A percentile compares a stretch with the other conserved stretches of the same genome.
Conservation (phyloP, 2,888 invertebrate genomes). For the Protophormia terraenovae region DNA sequence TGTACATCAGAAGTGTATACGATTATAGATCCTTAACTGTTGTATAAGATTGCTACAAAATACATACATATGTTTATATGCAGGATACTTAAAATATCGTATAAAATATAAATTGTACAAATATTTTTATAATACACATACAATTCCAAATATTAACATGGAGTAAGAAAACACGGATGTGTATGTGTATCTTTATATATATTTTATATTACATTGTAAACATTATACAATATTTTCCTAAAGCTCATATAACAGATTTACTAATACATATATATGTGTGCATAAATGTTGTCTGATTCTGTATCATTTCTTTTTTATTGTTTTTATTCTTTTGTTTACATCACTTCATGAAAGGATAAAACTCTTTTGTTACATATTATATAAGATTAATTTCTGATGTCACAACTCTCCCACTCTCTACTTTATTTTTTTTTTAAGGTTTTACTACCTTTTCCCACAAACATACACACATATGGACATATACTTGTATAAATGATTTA, state of each 20-base stretch:
- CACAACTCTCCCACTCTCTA: neutral
- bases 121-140: constrained; percentile 35
- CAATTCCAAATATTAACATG: neutral
- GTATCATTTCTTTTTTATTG: neutral
- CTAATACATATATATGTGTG: neutral
- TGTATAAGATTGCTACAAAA: constrained; percentile 9
- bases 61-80: neutral
- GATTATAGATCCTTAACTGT: constrained; percentile 14
- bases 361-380: constrained; percentile 51
- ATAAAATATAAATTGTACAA: constrained; percentile 37
- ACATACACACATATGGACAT: neutral
- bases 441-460: neutral
- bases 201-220: neutral
- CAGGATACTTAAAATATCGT: constrained; percentile 21
- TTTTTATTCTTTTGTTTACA: constrained; percentile 30
- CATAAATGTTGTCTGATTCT: neutral
- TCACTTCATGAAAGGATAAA: constrained; percentile 48
- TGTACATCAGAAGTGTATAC: neutral
- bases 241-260: neutral
- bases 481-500: constrained; percentile 22
- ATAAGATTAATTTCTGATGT: constrained; percentile 59
- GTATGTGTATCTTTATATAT: neutral
- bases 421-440: neutral
- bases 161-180: neutral
- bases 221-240: neutral